Base-by-base conservation (phyloP, 2,888 invertebrate genomes). In the Oeneis ivallda region DNA sequence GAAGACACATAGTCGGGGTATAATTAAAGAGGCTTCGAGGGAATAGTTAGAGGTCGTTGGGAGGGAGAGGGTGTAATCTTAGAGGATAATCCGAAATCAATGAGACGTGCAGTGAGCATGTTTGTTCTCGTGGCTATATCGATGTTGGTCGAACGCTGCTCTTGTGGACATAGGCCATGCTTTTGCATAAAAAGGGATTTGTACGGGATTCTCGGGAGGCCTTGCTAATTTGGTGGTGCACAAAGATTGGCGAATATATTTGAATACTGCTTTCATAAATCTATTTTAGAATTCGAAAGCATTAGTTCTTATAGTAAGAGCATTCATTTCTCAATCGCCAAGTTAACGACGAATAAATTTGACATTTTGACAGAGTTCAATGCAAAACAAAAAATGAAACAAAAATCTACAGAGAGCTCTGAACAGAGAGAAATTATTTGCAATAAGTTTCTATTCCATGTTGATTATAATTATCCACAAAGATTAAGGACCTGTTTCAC, bases 1-100 rank as follows among this genome's bases (percentile, higher is more conserved):
- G 64, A 62, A 56, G 37, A 63, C 49, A 63, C 49, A 62, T 63
- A 57, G 34, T 43, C 69, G 75, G 71, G 69, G 71, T 74, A 76
- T 74, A 76, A 79, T 78, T 79, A 80, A 79, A 78, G 70, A 70
- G 70, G 72, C 69, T 70, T 70, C 65, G 66, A 67, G 65, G 66
- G 68, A 71, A 71, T 73, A 73, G 72, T 71, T 82, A 80, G 78
- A 78, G 78, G 77, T 76, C 79, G 79, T 72, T n/a, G 49, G 45
- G 60, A 49, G 74, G 76, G 72, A 73, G 76, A 73, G 76, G 78
- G 77, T 80, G 82, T 85, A 84, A 86, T 86, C 83, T 82, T 76
- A 67, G 65, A 71, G 82, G 84, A 84, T 86, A 85, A 85, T 80
- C 85, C 84, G 75, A 75, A 83, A 81, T 82, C 85, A 84, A 86